Evolutionary conservation across 2,888 invertebrate genomes (phyloP), one percentile per base, ranked within the genome.

Genomic region (Zhuqinia jingwanae): DNA sequence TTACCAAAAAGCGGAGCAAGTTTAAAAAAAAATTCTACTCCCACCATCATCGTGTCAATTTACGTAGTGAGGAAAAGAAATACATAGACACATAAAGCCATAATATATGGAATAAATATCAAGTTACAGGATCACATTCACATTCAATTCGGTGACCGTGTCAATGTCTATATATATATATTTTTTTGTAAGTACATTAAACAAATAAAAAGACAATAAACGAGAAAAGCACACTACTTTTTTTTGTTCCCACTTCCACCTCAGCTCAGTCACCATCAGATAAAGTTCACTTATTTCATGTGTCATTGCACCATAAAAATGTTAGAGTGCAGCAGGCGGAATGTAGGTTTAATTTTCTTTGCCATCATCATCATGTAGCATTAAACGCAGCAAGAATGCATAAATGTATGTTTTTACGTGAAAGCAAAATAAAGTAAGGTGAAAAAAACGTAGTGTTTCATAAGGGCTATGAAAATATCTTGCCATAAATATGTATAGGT

Each of bases 261-360:
- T n/a, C n/a, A n/a, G n/a, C 42, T 77, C 25, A 68, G 50, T 79
- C 17, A 42, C 53, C 42, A 70, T 80, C 80, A 80, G 70, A 80
- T 80, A 80, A 68, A 80, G 56, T 70, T 80, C 58, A 82, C n/a
- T n/a, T n/a, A 75, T 82, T 82, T 82, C 60, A 50, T 63, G 82
- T 60, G 63, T 82, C 75, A 73, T 65, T 76, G 76, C 83, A n/a
- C 75, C 27, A 53, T 10, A 1, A n/a, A n/a, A n/a, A n/a, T n/a
- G n/a, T n/a, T n/a, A n/a, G n/a, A n/a, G n/a, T n/a, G n/a, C n/a
- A n/a, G n/a, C n/a, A n/a, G n/a, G n/a, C n/a, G 36, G 8, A 36
- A 8, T 36, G 36, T 36, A 36, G 8, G 36, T 3, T 3, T 36
- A 36, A 36, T 3, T 3, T 36, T 36, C 36, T 8, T 36, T 36